Evolutionary conservation across 2,888 invertebrate species (phyloP).

Genomic region (Anagyrus pseudococci): DNA sequence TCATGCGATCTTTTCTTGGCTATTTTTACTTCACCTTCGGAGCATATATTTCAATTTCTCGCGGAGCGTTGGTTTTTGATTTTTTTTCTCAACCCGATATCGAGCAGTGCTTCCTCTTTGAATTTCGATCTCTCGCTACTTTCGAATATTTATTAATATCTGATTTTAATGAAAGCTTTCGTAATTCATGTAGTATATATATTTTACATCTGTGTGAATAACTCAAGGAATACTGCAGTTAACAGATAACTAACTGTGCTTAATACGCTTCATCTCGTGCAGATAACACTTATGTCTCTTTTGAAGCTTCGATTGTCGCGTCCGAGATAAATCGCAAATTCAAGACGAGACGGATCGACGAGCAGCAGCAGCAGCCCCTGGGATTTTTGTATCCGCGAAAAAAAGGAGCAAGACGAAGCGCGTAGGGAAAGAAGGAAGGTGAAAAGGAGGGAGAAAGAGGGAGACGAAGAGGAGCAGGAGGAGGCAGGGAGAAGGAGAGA

Average conservation of each 20-base stretch:
- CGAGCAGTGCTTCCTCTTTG: background rate
- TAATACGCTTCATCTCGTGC: background rate
- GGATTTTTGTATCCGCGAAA: background rate
- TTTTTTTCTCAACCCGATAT: background rate
- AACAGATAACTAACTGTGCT: background rate
- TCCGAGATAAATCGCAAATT: background rate
- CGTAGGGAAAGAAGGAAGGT: background rate
- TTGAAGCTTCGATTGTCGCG: background rate
- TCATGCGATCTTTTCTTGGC: too few relatives aligned
- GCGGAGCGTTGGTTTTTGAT: too few relatives aligned
- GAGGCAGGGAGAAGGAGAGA: constrained; percentile 30
- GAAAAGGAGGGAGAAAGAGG: constrained; percentile 9
- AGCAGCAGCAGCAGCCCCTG: background rate
- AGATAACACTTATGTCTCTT: background rate
- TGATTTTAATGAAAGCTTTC: too few relatives aligned
- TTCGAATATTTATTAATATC: too few relatives aligned
- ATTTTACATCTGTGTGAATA: too few relatives aligned
- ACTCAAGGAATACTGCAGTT: too few relatives aligned
- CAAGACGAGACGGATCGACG: too few relatives aligned
- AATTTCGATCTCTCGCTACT: too few relatives aligned
- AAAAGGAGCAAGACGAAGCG: background rate
- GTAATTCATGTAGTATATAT: too few relatives aligned
- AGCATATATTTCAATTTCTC: too few relatives aligned
- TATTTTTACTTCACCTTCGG: too few relatives aligned
- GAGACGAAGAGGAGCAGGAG: too few relatives aligned